Percentiles rank a stretch among this genome's conserved stretches.
Evolutionary conservation across 2,888 invertebrate species (phyloP).

Genomic region (Lamproptera curius): DNA sequence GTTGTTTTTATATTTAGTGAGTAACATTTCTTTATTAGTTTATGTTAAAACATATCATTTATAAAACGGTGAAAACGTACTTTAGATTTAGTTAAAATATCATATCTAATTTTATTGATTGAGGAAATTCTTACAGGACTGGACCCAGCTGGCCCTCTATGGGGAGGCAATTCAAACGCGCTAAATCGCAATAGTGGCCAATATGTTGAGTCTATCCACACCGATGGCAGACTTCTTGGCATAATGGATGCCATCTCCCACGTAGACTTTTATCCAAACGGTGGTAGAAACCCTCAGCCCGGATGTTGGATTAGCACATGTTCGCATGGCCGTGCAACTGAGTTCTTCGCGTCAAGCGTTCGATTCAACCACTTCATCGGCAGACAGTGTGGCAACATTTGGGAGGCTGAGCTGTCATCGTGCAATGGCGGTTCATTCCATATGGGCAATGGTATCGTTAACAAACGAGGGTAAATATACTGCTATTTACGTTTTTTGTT

Average conservation of each 20-base stretch:
- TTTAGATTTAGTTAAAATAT: background rate
- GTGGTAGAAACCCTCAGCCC: slow-evolving; percentile 54
- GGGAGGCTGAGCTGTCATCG: slow-evolving; percentile 39
- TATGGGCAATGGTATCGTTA: slow-evolving; percentile 47
- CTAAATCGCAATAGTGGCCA: slow-evolving; percentile 41
- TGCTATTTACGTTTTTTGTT: too few relatives aligned
- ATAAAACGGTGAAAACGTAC: background rate
- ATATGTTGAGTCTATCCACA: slow-evolving; percentile 62
- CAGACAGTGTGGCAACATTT: slow-evolving; percentile 38
- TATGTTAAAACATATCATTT: background rate
- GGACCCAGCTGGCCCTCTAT: slow-evolving; percentile 58
- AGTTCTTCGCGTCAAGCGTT: slow-evolving; percentile 50
- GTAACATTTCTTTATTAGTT: background rate
- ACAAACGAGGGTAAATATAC: slow-evolving; percentile 43
- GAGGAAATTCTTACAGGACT: slow-evolving; percentile 43
- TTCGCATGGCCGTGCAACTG: slow-evolving; percentile 49
- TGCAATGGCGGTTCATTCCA: slow-evolving; percentile 38
- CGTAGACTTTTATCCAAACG: slow-evolving; percentile 64
- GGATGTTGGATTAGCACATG: slow-evolving; percentile 52
- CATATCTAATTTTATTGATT: background rate
- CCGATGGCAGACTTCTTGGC: slow-evolving; percentile 53
- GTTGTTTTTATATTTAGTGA: background rate
- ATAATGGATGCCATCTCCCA: slow-evolving; percentile 47
- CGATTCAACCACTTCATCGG: slow-evolving; percentile 46
- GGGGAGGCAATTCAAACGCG: slow-evolving; percentile 45